Base-by-base conservation (phyloP, 2,888 invertebrate genomes). In the Erebia aethiops region DNA sequence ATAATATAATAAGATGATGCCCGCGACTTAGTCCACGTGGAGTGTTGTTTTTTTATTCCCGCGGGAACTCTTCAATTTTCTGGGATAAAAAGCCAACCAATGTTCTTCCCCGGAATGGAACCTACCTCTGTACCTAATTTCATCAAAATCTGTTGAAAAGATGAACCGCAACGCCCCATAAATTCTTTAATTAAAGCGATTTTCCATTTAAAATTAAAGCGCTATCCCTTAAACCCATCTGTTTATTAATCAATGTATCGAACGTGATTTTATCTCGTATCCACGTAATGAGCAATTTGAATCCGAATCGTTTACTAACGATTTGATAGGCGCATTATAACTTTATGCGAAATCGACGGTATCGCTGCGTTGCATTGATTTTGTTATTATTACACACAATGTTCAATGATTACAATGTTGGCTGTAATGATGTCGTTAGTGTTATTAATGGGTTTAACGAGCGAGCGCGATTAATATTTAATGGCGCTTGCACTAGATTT, bases 311-410 rank as follows among this genome's bases (percentile, higher is more conserved):
- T 51, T 64, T 58, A 49, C 18, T 49, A 60, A 70, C 72, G 51
- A 67, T 70, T 67, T 58, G 57, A 71, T 16, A 18, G 63, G 14
- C 66, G 62, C 63, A 72, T 68, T 72, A 70, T 67, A 63, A 71
- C 67, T 63, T 67, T 71, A 68, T 68, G 58, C 2, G 43, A 43
- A 68, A 64, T 64, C n/a, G 60, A 70, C 57, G 56, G 49, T 60
- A 66, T 70, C 65, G 43, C 35, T 49, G 63, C 46, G 14, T n/a
- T 51, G 52, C 60, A 70, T 66, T 56, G 56, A 56, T 46, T 66
- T 46, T 43, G 52, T 52, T 64, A 64, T 64, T 64, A 58, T 41
- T 57, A 63, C 52, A 63, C 46, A 43, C 46, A 21, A 46, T 46
- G 46, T 21, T 43, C 41, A 18, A 46, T 13, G 41, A 43, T 61